Evolutionary conservation across 2,797 vertebrate genomes (phyloP).

Genomic region (Anguilla obscura): DNA sequence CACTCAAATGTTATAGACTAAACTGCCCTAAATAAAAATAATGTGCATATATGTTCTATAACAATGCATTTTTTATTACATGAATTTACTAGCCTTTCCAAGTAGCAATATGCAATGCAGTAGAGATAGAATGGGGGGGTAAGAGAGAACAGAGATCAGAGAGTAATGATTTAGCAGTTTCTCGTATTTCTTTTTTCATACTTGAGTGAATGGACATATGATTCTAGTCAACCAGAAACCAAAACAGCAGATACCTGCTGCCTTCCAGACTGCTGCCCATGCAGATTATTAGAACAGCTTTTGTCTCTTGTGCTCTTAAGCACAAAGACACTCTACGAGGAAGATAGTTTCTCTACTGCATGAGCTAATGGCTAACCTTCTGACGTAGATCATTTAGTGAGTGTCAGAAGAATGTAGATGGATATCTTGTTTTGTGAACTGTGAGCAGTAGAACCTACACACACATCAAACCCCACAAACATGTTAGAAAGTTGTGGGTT

Average conservation of each 20-base stretch:
- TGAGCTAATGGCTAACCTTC: neutral
- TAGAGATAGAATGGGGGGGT: neutral
- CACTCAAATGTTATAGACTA: neutral
- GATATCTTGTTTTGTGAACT: neutral
- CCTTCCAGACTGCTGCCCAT: neutral
- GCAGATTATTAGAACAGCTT: neutral
- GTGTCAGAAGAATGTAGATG: neutral
- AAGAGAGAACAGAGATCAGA: constrained; percentile 24
- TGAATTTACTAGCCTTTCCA: neutral
- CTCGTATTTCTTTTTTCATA: constrained; percentile 41
- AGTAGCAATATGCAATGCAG: neutral
- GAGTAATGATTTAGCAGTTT: constrained; percentile 24
- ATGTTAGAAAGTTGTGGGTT: neutral
- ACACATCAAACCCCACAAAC: neutral
- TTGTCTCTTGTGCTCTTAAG: neutral
- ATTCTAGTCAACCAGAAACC: constrained; percentile 43
- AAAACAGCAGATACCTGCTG: constrained; percentile 31
- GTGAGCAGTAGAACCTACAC: neutral
- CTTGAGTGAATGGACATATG: constrained; percentile 46
- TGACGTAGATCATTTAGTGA: neutral
- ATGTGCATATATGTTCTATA: neutral
- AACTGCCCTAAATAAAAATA: neutral
- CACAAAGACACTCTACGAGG: neutral
- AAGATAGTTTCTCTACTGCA: neutral
- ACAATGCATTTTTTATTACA: neutral